These are phyloP conservation scores for Carollia perspicillata DNA, from an alignment of 2,113 vertebrate genomes.

Conservation along the genomic window DNA sequence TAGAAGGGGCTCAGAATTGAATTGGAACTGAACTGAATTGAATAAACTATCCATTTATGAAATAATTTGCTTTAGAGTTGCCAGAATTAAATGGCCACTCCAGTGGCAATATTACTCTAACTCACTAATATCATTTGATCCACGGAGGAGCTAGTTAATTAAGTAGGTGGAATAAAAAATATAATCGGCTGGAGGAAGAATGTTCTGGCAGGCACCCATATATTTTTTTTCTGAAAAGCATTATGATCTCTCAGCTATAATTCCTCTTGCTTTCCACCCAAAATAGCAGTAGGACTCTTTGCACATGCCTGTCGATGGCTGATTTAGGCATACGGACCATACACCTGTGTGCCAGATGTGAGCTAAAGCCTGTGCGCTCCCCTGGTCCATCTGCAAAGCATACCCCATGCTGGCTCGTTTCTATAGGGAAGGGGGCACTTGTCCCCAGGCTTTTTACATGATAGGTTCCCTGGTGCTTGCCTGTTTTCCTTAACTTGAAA, in stretches of 20 bases:
- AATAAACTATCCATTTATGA: conserved; percentile 76
- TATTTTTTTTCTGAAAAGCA: neutral
- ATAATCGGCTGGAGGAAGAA: conserved; percentile 60
- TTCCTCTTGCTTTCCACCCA: conserved; percentile 51
- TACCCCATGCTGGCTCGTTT: conserved; percentile 66
- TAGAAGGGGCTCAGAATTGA: conserved; percentile 73
- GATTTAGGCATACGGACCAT: conserved; percentile 26
- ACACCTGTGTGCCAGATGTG: conserved; percentile 75
- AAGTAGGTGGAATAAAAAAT: conserved; percentile 73
- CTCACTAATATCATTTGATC: conserved; percentile 75
- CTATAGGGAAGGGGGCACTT: conserved; percentile 47
- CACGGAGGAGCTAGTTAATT: conserved; percentile 70
- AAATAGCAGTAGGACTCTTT: conserved; percentile 40
- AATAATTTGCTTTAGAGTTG: conserved; percentile 77
- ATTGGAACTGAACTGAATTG: conserved; percentile 73
- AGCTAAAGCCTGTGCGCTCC: neutral
- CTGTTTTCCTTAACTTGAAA: conserved; percentile 67
- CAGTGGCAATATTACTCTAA: conserved; percentile 71
- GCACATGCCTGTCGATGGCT: neutral
- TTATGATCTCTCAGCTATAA: conserved; percentile 13
- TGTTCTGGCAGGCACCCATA: conserved; percentile 42
- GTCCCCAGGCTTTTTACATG: conserved; percentile 50
- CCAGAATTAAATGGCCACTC: conserved; percentile 75
- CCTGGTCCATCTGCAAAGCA: conserved; percentile 53
- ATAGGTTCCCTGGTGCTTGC: conserved; percentile 61